These are phyloP conservation scores for Apamea epomidion DNA, from an alignment of 2,888 invertebrate genomes.

Conservation along the genomic window DNA sequence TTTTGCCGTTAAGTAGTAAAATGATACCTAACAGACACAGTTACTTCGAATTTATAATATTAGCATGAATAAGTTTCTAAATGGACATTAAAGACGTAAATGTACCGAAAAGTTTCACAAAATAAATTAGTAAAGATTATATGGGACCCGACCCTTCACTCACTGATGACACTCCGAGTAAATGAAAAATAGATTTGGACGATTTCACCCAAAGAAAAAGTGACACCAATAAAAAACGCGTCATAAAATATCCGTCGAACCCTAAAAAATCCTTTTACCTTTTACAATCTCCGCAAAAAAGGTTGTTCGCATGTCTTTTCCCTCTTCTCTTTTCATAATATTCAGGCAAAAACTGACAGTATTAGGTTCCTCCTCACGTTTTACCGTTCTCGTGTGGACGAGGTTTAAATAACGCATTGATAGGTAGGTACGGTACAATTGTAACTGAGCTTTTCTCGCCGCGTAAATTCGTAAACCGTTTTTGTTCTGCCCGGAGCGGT, in stretches of 20 bases:
- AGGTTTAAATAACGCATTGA: constrained; percentile 68
- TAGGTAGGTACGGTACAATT: constrained; percentile 56
- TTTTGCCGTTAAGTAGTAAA: not conserved
- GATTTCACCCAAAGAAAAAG: constrained; percentile 57
- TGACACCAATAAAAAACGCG: constrained; percentile 64
- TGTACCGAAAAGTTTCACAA: constrained; percentile 17
- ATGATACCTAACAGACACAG: not conserved
- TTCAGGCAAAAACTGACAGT: constrained; percentile 67
- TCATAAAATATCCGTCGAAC: constrained; percentile 63
- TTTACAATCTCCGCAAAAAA: constrained; percentile 65
- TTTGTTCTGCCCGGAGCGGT: constrained; percentile 34
- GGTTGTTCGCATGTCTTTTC: constrained; percentile 61
- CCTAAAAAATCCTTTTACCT: constrained; percentile 67
- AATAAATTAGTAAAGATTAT: constrained; percentile 58
- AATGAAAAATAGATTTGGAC: constrained; percentile 65
- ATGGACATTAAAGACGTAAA: constrained; percentile 13
- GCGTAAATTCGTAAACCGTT: constrained; percentile 48
- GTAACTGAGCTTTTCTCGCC: constrained; percentile 59
- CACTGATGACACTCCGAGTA: constrained; percentile 50
- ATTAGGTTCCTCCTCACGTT: constrained; percentile 75
- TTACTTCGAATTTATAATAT: not conserved
- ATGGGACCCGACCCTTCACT: constrained; percentile 34
- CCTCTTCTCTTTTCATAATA: constrained; percentile 60
- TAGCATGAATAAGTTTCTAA: constrained; percentile 7
- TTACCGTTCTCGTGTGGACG: constrained; percentile 63